Conservation (phyloP, 2,113 vertebrate species). For the Etheostoma spectabile region DNA sequence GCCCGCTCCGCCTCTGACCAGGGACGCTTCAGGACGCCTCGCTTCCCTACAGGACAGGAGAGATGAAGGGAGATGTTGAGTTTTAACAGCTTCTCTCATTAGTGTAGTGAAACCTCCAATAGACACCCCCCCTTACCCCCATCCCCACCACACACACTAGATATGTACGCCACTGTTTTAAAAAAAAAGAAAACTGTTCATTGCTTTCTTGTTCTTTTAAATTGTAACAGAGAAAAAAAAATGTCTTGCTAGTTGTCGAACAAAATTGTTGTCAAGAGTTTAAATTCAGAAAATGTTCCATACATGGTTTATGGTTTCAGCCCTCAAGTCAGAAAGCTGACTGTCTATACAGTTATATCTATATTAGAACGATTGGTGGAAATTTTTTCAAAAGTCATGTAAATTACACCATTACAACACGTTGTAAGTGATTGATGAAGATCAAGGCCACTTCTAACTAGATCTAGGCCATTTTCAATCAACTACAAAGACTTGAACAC, state of each 20-base stretch:
- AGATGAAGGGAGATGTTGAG: neutral
- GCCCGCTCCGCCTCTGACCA: slow-evolving; percentile 85
- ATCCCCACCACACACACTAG: too few relatives aligned
- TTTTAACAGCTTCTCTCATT: neutral
- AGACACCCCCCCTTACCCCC: too few relatives aligned
- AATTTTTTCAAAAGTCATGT: neutral
- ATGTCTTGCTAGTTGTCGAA: neutral
- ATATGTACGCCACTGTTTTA: neutral
- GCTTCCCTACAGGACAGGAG: slow-evolving; percentile 76
- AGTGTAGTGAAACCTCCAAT: neutral
- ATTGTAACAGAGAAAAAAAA: neutral
- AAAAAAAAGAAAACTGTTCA: neutral
- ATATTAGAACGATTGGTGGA: neutral
- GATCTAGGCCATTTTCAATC: slow-evolving; percentile 14
- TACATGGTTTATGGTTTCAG: neutral
- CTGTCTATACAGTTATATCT: neutral
- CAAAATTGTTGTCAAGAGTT: neutral
- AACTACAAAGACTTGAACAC: neutral
- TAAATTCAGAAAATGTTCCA: neutral
- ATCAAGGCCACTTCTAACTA: slow-evolving; percentile 8
- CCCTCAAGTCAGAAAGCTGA: neutral
- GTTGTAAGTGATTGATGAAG: neutral
- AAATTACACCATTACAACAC: neutral
- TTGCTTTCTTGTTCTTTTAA: neutral
- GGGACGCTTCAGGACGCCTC: slow-evolving; percentile 86